Evolutionary conservation across 2,797 vertebrate genomes (phyloP).

Genomic region (Ctenosaura bakeri): DNA sequence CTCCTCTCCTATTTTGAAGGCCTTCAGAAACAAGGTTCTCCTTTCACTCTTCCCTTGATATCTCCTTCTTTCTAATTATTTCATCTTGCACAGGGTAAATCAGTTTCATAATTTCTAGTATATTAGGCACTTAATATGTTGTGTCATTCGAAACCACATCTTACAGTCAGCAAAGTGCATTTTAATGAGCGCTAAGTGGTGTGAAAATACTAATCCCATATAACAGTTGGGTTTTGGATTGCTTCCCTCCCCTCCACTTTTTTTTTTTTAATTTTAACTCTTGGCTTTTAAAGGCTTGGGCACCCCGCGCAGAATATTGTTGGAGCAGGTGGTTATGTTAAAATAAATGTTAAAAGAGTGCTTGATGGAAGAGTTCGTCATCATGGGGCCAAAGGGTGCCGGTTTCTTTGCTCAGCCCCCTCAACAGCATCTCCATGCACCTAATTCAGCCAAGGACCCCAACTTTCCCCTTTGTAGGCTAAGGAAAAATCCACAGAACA

Average conservation of each 20-base stretch:
- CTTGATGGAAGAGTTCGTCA: neutral
- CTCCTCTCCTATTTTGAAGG: constrained; percentile 57
- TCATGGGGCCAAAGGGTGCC: neutral
- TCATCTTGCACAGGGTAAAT: constrained; percentile 79
- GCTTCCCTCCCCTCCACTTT: no score
- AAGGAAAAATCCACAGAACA: no score
- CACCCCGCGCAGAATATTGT: neutral
- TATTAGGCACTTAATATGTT: constrained; percentile 89
- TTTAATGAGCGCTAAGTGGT: constrained; percentile 87
- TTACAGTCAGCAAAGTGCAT: constrained; percentile 86
- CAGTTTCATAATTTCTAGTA: constrained; percentile 88
- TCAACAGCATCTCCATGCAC: neutral
- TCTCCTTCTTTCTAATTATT: constrained; percentile 84
- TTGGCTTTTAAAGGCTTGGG: constrained; percentile 23
- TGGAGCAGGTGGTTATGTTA: constrained; percentile 50
- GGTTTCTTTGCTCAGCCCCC: neutral
- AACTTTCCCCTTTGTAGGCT: neutral
- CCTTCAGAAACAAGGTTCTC: constrained; percentile 61
- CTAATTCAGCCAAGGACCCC: neutral
- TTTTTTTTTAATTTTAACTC: constrained; percentile 20
- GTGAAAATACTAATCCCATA: constrained; percentile 79
- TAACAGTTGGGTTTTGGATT: constrained; percentile 56
- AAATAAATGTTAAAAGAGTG: neutral
- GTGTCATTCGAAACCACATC: constrained; percentile 85
- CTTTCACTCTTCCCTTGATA: constrained; percentile 72